These are phyloP conservation scores for Corvus moneduloides DNA, from an alignment of 2,113 vertebrate species.

Conservation along the genomic window DNA sequence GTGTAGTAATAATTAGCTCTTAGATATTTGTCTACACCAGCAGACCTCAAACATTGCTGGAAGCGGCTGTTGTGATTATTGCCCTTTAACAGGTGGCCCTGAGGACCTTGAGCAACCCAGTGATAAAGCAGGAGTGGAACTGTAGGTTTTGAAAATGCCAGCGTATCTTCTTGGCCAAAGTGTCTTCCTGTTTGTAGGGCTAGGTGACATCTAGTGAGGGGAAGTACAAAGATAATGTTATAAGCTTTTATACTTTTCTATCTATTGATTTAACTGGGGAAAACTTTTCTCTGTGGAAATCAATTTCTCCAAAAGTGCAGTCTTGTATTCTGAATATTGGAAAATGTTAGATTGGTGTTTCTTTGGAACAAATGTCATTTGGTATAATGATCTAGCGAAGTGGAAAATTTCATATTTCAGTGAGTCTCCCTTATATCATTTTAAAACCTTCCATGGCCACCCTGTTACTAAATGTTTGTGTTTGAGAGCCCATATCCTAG, in stretches of 20 bases:
- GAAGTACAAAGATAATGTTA: background rate
- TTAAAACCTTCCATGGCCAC: background rate
- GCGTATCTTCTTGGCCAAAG: background rate
- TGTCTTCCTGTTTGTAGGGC: background rate
- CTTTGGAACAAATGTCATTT: background rate
- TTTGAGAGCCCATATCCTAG: background rate
- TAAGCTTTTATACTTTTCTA: background rate
- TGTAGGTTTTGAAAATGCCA: constrained; percentile 3
- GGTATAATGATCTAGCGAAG: background rate
- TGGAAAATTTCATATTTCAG: background rate
- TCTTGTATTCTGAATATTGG: background rate
- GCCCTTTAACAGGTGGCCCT: background rate
- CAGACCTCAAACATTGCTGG: background rate
- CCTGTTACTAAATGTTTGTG: background rate
- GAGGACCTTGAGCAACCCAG: background rate
- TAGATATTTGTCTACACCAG: background rate
- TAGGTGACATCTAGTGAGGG: background rate
- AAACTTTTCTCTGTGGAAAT: background rate
- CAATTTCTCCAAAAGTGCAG: background rate
- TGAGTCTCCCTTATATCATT: background rate
- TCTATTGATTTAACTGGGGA: background rate
- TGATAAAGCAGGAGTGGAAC: background rate
- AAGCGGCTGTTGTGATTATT: background rate
- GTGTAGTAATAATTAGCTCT: background rate
- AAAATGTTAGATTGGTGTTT: background rate